These are phyloP conservation scores for Torymus aiolomorphi DNA, from an alignment of 2,888 invertebrate species.

Conservation along the genomic window DNA sequence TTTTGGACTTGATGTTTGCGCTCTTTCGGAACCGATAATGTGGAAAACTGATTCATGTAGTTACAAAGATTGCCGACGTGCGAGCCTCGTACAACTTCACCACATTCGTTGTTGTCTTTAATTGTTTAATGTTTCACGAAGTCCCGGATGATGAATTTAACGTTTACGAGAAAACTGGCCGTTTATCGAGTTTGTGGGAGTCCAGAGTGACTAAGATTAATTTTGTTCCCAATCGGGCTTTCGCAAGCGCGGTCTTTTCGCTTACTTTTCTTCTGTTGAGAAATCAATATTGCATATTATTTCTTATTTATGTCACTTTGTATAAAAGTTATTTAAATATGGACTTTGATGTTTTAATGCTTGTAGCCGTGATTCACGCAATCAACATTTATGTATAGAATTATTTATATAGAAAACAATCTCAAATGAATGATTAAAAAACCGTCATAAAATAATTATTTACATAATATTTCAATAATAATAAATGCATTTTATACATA, in stretches of 20 bases:
- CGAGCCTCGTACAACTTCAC: conserved; percentile 17
- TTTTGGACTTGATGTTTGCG: conserved; percentile 2
- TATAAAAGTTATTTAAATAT: no score
- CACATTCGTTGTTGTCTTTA: conserved; percentile 11
- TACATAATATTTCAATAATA: no score
- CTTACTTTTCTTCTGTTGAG: no score
- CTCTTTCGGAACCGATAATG: conserved; percentile 9
- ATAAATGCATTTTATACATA: no score
- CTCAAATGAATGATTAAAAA: no score
- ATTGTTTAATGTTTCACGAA: conserved; percentile 38
- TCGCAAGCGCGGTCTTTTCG: neutral
- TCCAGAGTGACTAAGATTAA: conserved; percentile 14
- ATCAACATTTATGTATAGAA: no score
- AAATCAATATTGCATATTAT: no score
- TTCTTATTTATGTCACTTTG: no score
- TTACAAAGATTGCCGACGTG: conserved; percentile 34
- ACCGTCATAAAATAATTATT: no score
- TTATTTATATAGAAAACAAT: no score
- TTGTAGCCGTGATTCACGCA: no score
- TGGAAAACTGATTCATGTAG: conserved; percentile 46
- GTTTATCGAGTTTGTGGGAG: neutral
- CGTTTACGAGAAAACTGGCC: conserved; percentile 39
- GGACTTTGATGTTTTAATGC: no score
- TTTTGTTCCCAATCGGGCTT: neutral
- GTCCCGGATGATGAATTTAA: conserved; percentile 18